Percentiles rank a stretch among this genome's conserved stretches.
Conservation (phyloP, 2,888 invertebrate species). For the Subacronicta megacephala region DNA sequence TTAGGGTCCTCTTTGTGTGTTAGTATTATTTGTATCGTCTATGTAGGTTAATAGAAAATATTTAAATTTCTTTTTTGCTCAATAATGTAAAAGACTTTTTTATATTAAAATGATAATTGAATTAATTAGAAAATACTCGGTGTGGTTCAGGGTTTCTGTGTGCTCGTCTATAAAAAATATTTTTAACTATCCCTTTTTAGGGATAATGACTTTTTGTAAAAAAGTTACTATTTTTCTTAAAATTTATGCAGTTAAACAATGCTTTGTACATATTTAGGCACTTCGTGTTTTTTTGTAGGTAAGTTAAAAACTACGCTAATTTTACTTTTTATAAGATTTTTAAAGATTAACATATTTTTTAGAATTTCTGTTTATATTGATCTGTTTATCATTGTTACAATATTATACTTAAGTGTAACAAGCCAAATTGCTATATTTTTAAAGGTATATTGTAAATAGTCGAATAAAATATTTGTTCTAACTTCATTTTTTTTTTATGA, state of each 20-base stretch:
- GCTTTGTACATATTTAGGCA: slow-evolving; percentile 50
- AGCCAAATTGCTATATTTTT: slow-evolving; percentile 54
- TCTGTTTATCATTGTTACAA: slow-evolving; percentile 29
- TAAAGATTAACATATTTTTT: slow-evolving; percentile 10
- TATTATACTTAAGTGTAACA: slow-evolving; percentile 42
- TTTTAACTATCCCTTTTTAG: slow-evolving; percentile 10
- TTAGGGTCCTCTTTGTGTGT: neutral
- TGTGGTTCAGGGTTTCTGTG: slow-evolving; percentile 36
- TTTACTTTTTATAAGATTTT: neutral
- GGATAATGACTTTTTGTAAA: slow-evolving; percentile 28
- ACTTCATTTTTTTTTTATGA: slow-evolving; percentile 11
- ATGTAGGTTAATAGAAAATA: slow-evolving; percentile 3
- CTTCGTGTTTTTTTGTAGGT: slow-evolving; percentile 11
- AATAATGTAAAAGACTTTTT: slow-evolving; percentile 24
- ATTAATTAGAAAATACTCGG: slow-evolving; percentile 28
- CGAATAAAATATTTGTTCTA: slow-evolving; percentile 45
- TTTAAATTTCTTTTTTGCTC: slow-evolving; percentile 40
- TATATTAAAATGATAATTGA: slow-evolving; percentile 13
- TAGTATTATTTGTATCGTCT: slow-evolving; percentile 4
- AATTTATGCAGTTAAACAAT: slow-evolving; percentile 13
- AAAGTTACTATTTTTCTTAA: slow-evolving; percentile 37
- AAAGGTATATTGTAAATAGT: slow-evolving; percentile 54
- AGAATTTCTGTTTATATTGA: slow-evolving; percentile 20
- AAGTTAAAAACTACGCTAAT: slow-evolving; percentile 24
- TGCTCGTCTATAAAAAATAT: slow-evolving; percentile 36